Evolutionary conservation across 2,888 invertebrate species (phyloP), one percentile per base, ranked within the genome.

Genomic region (Acanthopleura granulata): DNA sequence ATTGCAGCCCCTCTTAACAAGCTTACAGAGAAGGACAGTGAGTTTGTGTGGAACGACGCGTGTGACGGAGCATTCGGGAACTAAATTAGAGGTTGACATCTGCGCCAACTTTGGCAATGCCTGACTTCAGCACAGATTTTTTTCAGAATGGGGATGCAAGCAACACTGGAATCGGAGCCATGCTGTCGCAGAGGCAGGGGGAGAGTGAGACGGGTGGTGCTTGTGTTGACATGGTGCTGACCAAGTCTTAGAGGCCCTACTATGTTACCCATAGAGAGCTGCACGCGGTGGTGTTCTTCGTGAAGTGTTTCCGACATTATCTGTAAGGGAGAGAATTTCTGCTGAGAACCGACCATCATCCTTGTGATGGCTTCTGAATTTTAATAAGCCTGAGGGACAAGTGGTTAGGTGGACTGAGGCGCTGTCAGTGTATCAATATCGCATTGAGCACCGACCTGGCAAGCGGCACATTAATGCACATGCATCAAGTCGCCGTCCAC

Each of bases 61-160:
- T 79, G 77, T 75, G 25, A 76, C 27, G 40, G 72, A 6, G 75
- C 79, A 3, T 81, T 81, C 50, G 49, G 70, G 0, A 62, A 14
- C 61, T 79, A 3, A 77, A 78, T n/a, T 4, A 50, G n/a, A 49
- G 40, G n/a, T 61, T 80, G 15, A 72, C 70, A 4, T 16, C 27
- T 57, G 73, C 75, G 15, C 75, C 77, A 3, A 73, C 79, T 4
- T 61, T 80, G 4, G 49, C 77, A 16, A 73, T 76, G 25, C 73
- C 74, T 15, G 73, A 77, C 50, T 74, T 77, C 30, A 49, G 29
- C n/a, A n/a, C 62, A 11, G 51, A 61, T 0, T 80, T 76, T 25
- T 79, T 78, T 57, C 29, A 79, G 62, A 77, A 79, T 49, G 76
- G 72, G 14, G 77, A 79, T 72, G 75, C 77, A 9, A 76, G 76